Conservation (phyloP, 2,888 invertebrate species). For the Phaonia tiefii region DNA sequence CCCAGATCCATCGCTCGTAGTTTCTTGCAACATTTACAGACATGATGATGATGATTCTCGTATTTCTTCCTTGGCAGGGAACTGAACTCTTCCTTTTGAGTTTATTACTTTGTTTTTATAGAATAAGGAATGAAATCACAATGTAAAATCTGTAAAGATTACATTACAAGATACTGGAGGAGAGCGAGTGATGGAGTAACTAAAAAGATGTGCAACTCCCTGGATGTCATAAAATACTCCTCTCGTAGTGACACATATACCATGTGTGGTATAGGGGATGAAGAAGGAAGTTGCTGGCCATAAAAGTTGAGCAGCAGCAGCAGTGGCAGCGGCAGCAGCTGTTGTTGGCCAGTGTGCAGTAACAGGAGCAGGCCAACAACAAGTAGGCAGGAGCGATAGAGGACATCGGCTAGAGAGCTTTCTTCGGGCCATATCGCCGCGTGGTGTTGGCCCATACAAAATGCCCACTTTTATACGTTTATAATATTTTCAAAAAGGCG, state of each 20-base stretch:
- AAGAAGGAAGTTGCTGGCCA: constrained; percentile 33
- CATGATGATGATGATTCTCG: not conserved
- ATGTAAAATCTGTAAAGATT: constrained; percentile 60
- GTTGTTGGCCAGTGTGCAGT: not conserved
- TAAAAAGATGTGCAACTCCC: not conserved
- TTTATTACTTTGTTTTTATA: constrained; percentile 29
- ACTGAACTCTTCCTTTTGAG: not conserved
- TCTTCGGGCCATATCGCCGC: constrained; percentile 35
- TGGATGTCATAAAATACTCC: constrained; percentile 18
- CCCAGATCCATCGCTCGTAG: not conserved
- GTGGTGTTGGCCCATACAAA: constrained; percentile 44
- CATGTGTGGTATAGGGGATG: not conserved
- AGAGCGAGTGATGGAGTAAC: constrained; percentile 33
- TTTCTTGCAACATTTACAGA: constrained; percentile 6
- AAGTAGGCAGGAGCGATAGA: not conserved
- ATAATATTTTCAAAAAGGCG: constrained; percentile 52
- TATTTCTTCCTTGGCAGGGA: not conserved
- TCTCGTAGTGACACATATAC: constrained; percentile 50
- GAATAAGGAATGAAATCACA: constrained; percentile 4
- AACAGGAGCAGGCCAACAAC: constrained; percentile 2
- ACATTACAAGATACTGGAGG: constrained; percentile 38
- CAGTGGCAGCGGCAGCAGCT: not conserved
- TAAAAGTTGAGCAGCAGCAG: constrained; percentile 53
- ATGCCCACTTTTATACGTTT: constrained; percentile 42
- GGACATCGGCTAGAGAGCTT: constrained; percentile 1